Percentiles rank a stretch among this genome's conserved stretches.
Evolutionary conservation across 1,140 invertebrate species (phyloP).

Genomic region (Eumeta japonica): DNA sequence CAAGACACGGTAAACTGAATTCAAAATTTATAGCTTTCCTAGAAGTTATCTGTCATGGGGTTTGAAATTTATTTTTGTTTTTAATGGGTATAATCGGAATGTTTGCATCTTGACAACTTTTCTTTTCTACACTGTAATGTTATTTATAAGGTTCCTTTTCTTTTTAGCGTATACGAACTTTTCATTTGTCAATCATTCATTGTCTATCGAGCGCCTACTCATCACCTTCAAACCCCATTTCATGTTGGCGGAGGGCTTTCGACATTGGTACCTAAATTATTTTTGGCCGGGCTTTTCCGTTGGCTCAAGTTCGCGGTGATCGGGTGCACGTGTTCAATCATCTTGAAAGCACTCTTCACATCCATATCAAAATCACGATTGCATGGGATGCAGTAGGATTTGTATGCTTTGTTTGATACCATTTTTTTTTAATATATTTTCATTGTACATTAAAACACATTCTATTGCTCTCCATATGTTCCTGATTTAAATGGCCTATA

Average conservation of each 20-base stretch:
- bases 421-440: too few species aligned
- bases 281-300: slow-evolving; percentile 12
- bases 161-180: too few species aligned
- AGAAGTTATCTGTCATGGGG: slow-evolving; percentile 45
- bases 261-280: too few species aligned
- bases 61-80: slow-evolving; percentile 50
- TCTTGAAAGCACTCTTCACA: slow-evolving; percentile 49
- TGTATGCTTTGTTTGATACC: slow-evolving; percentile 32
- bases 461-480: slow-evolving; percentile 33
- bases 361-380: too few species aligned
- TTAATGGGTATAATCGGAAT: slow-evolving; percentile 45
- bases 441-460: too few species aligned
- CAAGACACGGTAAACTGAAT: slow-evolving; percentile 22
- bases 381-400: too few species aligned
- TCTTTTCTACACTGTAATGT: slow-evolving; percentile 31
- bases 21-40: slow-evolving; percentile 19
- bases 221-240: slow-evolving; percentile 55
- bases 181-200: slow-evolving; percentile 18
- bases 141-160: slow-evolving; percentile 28
- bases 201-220: slow-evolving; percentile 29
- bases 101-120: slow-evolving; percentile 58
- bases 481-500: too few species aligned
- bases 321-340: slow-evolving; percentile 46
- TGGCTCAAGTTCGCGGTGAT: slow-evolving; percentile 33
- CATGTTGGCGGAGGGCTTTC: slow-evolving; percentile 50